Evolutionary conservation across 2,113 vertebrate genomes (phyloP), one percentile per base, ranked within the genome.

Genomic region (rat (Rattus norvegicus)): DNA sequence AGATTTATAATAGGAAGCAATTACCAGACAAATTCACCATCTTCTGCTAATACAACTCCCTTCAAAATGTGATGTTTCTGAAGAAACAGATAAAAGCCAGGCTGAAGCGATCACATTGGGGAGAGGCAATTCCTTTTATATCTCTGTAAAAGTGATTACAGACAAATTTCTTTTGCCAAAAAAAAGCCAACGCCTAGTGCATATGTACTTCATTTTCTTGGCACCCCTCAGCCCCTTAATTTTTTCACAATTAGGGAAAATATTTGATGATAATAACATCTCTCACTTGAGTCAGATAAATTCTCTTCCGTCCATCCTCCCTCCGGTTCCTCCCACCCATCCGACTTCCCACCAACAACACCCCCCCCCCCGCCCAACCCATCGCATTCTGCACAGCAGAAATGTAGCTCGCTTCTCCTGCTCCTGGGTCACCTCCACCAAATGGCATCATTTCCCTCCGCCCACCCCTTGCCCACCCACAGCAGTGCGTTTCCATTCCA

Each of bases 61-160:
- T 79, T 49, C 72, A 0, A 73, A 73, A 56, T 0, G 54, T 94
- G 79, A 5, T 2, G 87, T 69, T 93, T 92, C 88, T 65, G 86
- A 52, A 89, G 95, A 80, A 49, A 76, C 69, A 47, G 94, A 96
- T 43, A 91, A 95, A 90, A 93, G 85, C 75, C 39, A 30, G 92
- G 65, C 88, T 19, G 30, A 26, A 75, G 75, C 6, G 92, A 85
- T 28, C 86, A 33, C 96, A 83, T 19, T 61, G 90, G 75, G 95
- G 89, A 69, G 93, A 96, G 93, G 96, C 90, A 59, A 80, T 61
- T 84, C 88, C 89, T 86, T 87, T 91, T 63, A 43, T 96, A 87
- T 97, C 96, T 92, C 72, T 61, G 75, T 24, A 54, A 92, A 90
- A 94, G 52, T 43, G 92, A 96, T 97, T 96, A 97, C 96, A 95